Evolutionary conservation across 2,888 invertebrate genomes (phyloP).

Genomic region (Cancer borealis): DNA sequence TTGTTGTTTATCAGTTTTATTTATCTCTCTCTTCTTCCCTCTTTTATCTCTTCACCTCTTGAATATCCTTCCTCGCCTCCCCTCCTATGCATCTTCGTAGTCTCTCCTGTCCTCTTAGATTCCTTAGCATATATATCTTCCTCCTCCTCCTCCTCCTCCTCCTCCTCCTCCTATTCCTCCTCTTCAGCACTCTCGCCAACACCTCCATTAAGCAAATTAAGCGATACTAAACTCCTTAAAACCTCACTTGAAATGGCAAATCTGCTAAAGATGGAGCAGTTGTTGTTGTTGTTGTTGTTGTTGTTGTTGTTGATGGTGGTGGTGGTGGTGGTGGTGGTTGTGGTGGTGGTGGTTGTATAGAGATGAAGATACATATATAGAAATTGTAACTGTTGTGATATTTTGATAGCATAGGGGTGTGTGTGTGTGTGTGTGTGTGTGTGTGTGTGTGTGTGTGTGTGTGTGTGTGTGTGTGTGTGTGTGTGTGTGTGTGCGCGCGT

Average conservation of each 20-base stretch:
- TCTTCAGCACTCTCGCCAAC: neutral
- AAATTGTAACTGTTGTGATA: neutral
- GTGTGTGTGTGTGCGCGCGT: no score
- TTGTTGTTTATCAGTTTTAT: neutral
- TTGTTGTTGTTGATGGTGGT: neutral
- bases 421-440: no score
- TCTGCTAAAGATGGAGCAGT: neutral
- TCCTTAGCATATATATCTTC: neutral
- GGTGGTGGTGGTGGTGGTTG: neutral
- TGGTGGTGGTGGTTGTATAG: neutral
- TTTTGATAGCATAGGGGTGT: no score
- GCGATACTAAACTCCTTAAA: neutral
- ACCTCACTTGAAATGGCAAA: neutral
- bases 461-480: no score
- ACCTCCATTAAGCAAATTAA: constrained; percentile 34
- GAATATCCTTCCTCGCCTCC: neutral
- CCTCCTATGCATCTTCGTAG: neutral
- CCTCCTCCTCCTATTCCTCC: neutral
- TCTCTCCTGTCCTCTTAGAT: neutral
- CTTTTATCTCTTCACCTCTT: neutral
- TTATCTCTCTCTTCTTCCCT: neutral
- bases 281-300: neutral
- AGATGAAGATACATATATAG: neutral
- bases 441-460: no score
- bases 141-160: neutral